Evolutionary conservation across 2,113 vertebrate species (phyloP), one percentile per base, ranked within the genome.

Genomic region (Pimephales promelas): DNA sequence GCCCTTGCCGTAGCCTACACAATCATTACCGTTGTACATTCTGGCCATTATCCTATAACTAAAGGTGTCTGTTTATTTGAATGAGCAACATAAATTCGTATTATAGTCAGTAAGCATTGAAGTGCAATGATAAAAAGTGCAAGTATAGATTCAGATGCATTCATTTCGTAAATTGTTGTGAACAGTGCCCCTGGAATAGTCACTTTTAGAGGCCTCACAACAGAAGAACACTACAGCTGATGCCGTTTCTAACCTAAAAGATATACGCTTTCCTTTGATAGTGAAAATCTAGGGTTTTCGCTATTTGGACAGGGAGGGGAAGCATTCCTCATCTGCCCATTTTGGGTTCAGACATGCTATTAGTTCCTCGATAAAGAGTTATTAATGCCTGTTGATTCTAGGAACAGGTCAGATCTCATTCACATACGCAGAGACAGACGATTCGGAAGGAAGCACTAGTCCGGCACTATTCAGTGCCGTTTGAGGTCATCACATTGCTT

Each of bases 71-170:
- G 82, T 74, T 88, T 89, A 81, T 91, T 92, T 92, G 89, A 92
- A 92, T 92, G 90, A 93, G 90, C 90, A 94, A 93, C 86, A 68
- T 85, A 93, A 93, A 90, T 90, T 92, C 94, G 89, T 96, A 93
- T 95, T 95, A 94, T 96, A 96, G 90, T 96, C 91, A 90, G 91
- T 92, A 92, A 92, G 92, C 94, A 90, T 95, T 95, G 95, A 98
- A 97, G 95, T 98, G 96, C 95, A 97, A 92, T 95, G 93, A 95
- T 96, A 96, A 98, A 97, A 97, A 96, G 95, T 96, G 96, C 96
- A 97, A 96, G 96, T 96, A 96, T 93, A 96, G 96, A 94, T 96
- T 95, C 94, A 93, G 93, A 97, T 96, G 96, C 96, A 97, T 97
- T 97, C 93, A 95, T 92, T 97, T 95, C 93, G 95, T 92, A 92